Evolutionary conservation across 2,113 vertebrate genomes (phyloP).

Genomic region (human (Homo sapiens)): DNA sequence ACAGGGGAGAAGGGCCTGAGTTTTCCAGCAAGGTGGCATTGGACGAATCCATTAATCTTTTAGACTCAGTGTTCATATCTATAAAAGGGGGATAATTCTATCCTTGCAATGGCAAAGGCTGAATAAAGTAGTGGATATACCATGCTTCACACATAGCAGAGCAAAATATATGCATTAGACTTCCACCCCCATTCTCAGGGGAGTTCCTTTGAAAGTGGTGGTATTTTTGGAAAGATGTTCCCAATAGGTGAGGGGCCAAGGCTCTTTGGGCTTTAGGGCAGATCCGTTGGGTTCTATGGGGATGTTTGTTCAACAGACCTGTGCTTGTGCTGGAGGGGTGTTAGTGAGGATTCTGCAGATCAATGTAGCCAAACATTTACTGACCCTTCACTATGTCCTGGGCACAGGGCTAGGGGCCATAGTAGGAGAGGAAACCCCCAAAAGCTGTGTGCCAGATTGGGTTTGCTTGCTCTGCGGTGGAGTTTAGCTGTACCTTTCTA

Average conservation of each 20-base stretch:
- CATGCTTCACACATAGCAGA: not conserved
- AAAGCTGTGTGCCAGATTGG: not conserved
- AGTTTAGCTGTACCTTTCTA: slow-evolving; percentile 50
- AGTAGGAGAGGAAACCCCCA: not conserved
- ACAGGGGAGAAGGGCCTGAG: not conserved
- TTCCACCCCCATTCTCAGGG: not conserved
- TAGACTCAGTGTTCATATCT: not conserved
- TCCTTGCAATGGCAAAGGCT: not conserved
- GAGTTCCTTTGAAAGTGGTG: not conserved
- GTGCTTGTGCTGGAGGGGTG: not conserved
- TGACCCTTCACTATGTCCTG: not conserved
- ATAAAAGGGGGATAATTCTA: not conserved
- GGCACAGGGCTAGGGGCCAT: not conserved
- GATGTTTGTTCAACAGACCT: not conserved
- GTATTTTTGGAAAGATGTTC: not conserved
- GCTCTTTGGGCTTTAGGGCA: not conserved
- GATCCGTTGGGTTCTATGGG: not conserved
- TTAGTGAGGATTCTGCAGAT: not conserved
- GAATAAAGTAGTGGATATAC: not conserved
- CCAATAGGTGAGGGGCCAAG: not conserved
- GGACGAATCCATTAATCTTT: not conserved
- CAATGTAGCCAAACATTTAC: not conserved
- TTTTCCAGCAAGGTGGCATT: not conserved
- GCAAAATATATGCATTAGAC: not conserved
- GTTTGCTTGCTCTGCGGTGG: not conserved